These are phyloP conservation scores for Sisyra nigra DNA, from an alignment of 2,888 invertebrate genomes.

Conservation along the genomic window DNA sequence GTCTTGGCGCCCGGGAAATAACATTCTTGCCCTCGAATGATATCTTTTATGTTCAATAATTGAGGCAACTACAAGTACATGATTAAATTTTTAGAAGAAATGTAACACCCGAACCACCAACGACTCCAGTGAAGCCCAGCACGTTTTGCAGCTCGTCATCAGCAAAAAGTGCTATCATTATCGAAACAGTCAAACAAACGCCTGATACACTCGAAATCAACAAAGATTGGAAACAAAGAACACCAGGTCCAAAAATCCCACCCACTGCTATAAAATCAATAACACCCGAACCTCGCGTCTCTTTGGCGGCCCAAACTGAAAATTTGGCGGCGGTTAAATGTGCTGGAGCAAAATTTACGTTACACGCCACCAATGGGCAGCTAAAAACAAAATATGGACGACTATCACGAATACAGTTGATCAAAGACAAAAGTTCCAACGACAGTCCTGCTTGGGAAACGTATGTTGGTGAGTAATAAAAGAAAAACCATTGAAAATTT, in stretches of 20 bases:
- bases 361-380: conserved; percentile 32
- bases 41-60: too few relatives aligned
- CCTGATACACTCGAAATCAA: conserved; percentile 17
- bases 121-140: conserved; percentile 30
- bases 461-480: conserved; percentile 44
- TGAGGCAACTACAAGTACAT: conserved; percentile 1
- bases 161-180: conserved; percentile 61
- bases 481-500: too few relatives aligned
- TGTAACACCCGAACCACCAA: conserved; percentile 30
- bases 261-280: conserved; percentile 11
- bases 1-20: not conserved
- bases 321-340: conserved; percentile 7
- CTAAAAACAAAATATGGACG: conserved; percentile 42
- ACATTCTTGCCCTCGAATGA: not conserved
- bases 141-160: conserved; percentile 64
- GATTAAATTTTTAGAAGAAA: conserved; percentile 23
- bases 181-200: conserved; percentile 57
- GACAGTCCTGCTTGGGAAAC: conserved; percentile 47
- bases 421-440: conserved; percentile 28
- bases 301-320: conserved; percentile 5
- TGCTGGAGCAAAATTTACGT: conserved; percentile 12
- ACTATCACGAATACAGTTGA: conserved; percentile 37
- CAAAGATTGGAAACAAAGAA: conserved; percentile 10
- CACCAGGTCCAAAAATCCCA: conserved; percentile 14
- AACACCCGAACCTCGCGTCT: conserved; percentile 4